Percentiles rank a stretch among this genome's conserved stretches.
Conservation (phyloP, 2,113 vertebrate genomes). For the Serilophus lunatus region DNA sequence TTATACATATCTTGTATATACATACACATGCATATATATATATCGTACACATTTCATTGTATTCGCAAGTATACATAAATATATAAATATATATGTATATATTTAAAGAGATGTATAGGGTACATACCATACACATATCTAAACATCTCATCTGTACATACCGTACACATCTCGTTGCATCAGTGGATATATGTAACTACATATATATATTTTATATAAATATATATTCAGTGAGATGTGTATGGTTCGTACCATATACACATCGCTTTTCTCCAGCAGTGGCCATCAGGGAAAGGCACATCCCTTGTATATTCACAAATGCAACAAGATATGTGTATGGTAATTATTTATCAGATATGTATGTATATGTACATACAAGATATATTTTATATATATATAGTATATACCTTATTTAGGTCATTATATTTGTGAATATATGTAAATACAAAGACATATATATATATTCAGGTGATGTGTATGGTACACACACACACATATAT, state of each 20-base stretch:
- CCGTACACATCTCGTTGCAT: background rate
- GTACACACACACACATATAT: background rate
- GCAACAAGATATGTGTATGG: background rate
- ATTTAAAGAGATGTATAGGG: too few species aligned
- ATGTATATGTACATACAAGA: background rate
- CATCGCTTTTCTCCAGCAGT: background rate
- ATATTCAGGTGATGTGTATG: too few species aligned
- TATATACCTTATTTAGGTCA: background rate
- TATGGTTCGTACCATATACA: background rate
- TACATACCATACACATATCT: too few species aligned
- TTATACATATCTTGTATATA: background rate
- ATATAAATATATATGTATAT: too few species aligned
- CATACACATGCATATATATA: too few species aligned
- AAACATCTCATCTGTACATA: too few species aligned
- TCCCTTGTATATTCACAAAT: too few species aligned
- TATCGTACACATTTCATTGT: background rate
- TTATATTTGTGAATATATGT: background rate
- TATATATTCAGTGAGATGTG: background rate
- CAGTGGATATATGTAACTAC: background rate
- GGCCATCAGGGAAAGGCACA: background rate
- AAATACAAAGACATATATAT: background rate
- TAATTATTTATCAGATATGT: background rate
- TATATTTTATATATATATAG: too few species aligned
- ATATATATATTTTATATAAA: background rate
- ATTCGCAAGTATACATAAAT: too few species aligned